Conservation (phyloP, 2,113 vertebrate species). For the Forbesichthys agassizii region DNA sequence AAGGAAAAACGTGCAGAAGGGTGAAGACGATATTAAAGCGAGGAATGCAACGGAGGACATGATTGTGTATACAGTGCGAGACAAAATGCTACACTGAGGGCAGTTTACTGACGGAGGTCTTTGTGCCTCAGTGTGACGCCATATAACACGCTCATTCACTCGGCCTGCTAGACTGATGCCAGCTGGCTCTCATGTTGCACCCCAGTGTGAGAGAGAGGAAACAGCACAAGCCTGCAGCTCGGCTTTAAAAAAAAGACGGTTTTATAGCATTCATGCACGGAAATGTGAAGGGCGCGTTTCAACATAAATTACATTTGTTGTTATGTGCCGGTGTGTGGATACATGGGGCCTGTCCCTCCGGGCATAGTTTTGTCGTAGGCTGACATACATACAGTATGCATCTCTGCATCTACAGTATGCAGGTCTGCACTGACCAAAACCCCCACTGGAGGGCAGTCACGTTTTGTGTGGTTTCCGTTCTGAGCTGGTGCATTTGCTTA, state of each 20-base stretch:
- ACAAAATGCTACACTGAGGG: not conserved
- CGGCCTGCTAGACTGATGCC: slow-evolving; percentile 5
- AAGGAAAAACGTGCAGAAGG: not conserved
- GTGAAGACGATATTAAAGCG: not conserved
- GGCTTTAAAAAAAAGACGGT: too few relatives aligned
- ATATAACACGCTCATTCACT: slow-evolving; percentile 21
- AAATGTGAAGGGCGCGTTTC: too few relatives aligned
- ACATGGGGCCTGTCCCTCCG: too few relatives aligned
- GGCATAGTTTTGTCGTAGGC: too few relatives aligned
- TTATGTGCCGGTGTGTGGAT: too few relatives aligned
- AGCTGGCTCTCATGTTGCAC: slow-evolving; percentile 11
- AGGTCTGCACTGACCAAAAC: slow-evolving; percentile 25
- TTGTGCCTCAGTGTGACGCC: slow-evolving; percentile 6
- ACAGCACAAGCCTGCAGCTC: not conserved
- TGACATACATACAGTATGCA: too few relatives aligned
- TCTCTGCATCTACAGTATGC: not conserved
- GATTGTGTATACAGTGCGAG: not conserved
- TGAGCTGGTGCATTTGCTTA: not conserved
- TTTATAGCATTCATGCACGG: too few relatives aligned
- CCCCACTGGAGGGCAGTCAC: slow-evolving; percentile 50
- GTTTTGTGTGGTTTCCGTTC: not conserved
- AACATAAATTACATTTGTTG: too few relatives aligned
- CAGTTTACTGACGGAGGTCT: slow-evolving; percentile 5
- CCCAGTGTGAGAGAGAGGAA: not conserved
- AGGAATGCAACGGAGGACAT: not conserved